Evolutionary conservation across 2,113 vertebrate species (phyloP), one percentile per base, ranked within the genome.

Genomic region (Tauraco erythrolophus): DNA sequence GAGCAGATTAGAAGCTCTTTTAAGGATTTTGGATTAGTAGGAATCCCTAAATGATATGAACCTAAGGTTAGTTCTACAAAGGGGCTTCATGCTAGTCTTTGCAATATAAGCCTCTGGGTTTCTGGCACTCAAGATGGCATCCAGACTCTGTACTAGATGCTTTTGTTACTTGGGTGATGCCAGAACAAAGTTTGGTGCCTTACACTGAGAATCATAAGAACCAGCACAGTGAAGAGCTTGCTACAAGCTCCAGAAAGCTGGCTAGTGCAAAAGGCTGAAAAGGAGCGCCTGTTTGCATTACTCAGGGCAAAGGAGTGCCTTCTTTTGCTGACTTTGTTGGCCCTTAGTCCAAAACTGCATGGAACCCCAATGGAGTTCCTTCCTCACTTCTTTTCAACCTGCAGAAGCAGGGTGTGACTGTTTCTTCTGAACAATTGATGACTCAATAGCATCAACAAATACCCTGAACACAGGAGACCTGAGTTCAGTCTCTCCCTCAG

Each of bases 1-100:
- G 81, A 93, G 62, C 13, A 88, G 92, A 94, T 96, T 89, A 95
- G 65, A 91, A 89, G 28, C 8, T 89, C 57, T 82, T 97, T 95
- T 74, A 87, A 84, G 91, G 80, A 89, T 95, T 89, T 95, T 66
- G 39, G 33, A 92, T 95, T 94, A 91, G 48, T 65, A 88, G 35
- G 58, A 50, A 50, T 89, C 28, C 31, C 37, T 85, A 96, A 96
- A 93, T 61, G 66, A 53, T 83, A 35, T 54, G 48, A 93, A 95
- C 65, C 30, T 75, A n/a, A 82, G 69, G 84, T 91, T 92, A 88
- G 15, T 50, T 93, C 74, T 79, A 72, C 74, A 88, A 79, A 95
- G 37, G 19, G 14, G 1, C 9, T 69, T 93, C 72, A 31, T 64
- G 56, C 33, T 48, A 87, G 45, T 48, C 33, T 70, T 84, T 60